Evolutionary conservation across 2,113 vertebrate genomes (phyloP), one percentile per base, ranked within the genome.

Genomic region (Recurvirostra avosetta): DNA sequence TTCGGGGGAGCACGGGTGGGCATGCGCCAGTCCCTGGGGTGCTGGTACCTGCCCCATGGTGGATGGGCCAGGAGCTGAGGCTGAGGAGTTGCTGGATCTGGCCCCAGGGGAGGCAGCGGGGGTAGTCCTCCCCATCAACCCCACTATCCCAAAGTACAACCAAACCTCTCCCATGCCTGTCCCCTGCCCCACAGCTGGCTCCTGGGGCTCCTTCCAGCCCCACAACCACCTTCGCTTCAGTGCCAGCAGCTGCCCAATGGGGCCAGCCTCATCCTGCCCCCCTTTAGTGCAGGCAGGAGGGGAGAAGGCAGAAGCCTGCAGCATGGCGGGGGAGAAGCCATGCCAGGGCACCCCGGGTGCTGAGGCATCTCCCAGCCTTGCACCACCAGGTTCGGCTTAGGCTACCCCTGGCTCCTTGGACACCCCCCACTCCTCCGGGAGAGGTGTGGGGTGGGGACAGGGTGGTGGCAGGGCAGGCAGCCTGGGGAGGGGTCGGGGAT

Each of bases 361-460:
- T 3, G 4, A 23, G 26, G 26, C 29, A 38, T 11, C 29, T 21
- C 41, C 10, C 0, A 1, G 43, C 40, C 0, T 0, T 21, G 23
- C 1, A 3, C 12, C 49, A n/a, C 14, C 1, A 1, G 43, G 8
- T 58, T 52, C 1, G 1, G 73, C 20, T 67, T 52, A 30, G n/a
- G 34, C 20, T 17, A 34, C 32, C 32, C 15, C 59, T 41, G 18
- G 21, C 8, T 58, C 58, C 36, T 50, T 50, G 36, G 50, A 65
- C 65, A 71, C 7, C 25, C n/a, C 9, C 63, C n/a, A 19, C 19
- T 29, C 40, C 58, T 47, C 40, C 2, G 5, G 43, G 17, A 43
- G 76, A 20, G 47, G 26, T 8, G 34, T 38, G 20, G 41, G n/a
- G 5, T 40, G 47, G 10, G 10, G 30, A 30, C 7, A 50, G 16